phyloP scores from a whole-genome alignment of 2,797 vertebrate species.

The Clamator glandarius region DNA sequence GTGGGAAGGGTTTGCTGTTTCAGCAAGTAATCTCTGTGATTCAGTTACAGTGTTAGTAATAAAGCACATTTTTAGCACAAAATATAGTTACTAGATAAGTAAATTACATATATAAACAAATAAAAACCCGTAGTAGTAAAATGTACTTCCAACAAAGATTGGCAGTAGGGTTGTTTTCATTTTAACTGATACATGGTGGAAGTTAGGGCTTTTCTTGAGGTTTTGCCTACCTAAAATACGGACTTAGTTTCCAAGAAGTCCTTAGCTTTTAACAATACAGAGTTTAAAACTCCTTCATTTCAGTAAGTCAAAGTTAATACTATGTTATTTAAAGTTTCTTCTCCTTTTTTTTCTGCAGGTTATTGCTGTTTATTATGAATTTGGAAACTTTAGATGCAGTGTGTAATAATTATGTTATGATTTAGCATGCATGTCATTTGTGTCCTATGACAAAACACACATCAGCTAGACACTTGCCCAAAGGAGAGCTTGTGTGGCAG shows the following conservation, averaged over 20 bases:
- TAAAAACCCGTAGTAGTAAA: background rate
- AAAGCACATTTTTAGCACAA: constrained; percentile 74
- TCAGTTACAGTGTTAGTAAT: constrained; percentile 47
- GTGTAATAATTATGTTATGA: background rate
- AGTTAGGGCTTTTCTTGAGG: background rate
- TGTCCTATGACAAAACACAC: background rate
- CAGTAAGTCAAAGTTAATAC: background rate
- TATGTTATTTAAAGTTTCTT: background rate
- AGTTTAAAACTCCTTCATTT: background rate
- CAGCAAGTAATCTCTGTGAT: constrained; percentile 70
- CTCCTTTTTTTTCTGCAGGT: background rate
- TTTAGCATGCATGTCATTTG: background rate
- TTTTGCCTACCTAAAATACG: background rate
- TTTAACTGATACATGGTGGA: accelerated
- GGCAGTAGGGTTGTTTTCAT: background rate
- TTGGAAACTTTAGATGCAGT: background rate
- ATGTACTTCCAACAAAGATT: background rate
- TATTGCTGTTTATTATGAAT: background rate
- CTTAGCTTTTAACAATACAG: background rate
- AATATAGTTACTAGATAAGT: constrained; percentile 12
- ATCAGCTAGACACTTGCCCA: background rate
- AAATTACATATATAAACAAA: constrained; percentile 4
- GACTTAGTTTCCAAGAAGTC: background rate
- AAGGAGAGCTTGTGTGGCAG: background rate
- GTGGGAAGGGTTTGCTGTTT: constrained; percentile 76